A percentile compares a stretch with the other conserved stretches of the same genome.
phyloP scores from a whole-genome alignment of 2,113 vertebrate species.

The Burhinus bistriatus region DNA sequence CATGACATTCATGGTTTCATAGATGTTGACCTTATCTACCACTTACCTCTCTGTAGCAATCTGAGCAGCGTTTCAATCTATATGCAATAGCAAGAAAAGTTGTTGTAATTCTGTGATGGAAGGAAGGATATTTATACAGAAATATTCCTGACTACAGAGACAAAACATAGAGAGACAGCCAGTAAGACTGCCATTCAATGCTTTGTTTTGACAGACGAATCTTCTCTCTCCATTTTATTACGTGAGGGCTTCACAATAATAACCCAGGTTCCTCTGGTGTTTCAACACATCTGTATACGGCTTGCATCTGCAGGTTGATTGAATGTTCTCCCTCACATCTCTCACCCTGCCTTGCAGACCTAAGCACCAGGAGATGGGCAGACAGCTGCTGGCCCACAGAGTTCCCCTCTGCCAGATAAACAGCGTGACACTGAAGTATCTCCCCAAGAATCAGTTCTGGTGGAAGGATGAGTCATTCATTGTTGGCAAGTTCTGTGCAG shows the following conservation, averaged over 20 bases:
- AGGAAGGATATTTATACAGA: not conserved
- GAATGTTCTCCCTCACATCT: not conserved
- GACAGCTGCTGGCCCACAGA: constrained; percentile 57
- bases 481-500: constrained; percentile 66
- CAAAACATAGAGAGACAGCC: not conserved
- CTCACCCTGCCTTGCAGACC: constrained; percentile 55
- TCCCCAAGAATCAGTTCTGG: constrained; percentile 35
- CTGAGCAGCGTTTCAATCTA: not conserved
- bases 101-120: not conserved
- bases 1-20: not conserved
- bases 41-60: not conserved
- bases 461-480: constrained; percentile 39
- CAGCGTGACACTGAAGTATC: constrained; percentile 56
- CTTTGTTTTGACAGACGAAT: not conserved
- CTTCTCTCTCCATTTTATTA: not conserved
- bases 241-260: not conserved
- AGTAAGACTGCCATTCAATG: not conserved
- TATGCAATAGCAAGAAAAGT: not conserved
- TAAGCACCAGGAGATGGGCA: constrained; percentile 49
- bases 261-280: not conserved
- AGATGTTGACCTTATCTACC: not conserved
- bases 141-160: not conserved
- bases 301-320: not conserved
- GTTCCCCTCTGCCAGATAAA: constrained; percentile 60
- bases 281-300: not conserved